Evolutionary conservation across 2,113 vertebrate species (phyloP), one percentile per base, ranked within the genome.

Genomic region (Mastomys natalensis): DNA sequence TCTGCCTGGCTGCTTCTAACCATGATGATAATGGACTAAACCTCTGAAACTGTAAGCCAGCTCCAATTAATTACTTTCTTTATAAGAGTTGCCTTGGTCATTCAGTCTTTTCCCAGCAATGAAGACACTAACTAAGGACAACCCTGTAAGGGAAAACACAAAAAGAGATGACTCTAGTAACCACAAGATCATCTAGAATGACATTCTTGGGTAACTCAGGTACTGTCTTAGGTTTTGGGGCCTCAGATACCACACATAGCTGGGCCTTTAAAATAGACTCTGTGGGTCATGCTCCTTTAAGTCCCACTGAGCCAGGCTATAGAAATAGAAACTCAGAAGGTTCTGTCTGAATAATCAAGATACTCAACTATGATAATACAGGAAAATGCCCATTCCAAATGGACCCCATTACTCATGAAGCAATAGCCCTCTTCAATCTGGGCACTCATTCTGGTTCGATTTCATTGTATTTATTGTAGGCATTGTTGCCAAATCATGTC

Each of bases 391-490:
- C 34, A 31, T 66, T 13, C 68, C 22, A 51, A 93, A 48, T 74
- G 16, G 60, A 53, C 34, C 13, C 21, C 12, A 86, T 1, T 73
- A 76, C 82, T 58, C 21, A 45, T 17, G 11, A 95, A 8, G 34
- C 29, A 31, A 24, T 84, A 40, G 7, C 10, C 12, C 10, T 31
- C 15, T 34, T 7, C 4, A 81, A 8, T 77, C 8, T 68, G 12
- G 7, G 31, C 82, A 37, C 12, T 81, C 22, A n/a, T 29, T 31
- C 1, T 68, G 60, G 64, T 37, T 45, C n/a, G 24, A 7, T 87
- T 87, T 78, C 68, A 82, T 62, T 93, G 70, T 94, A 19, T 60
- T 90, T 88, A 81, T 92, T 96, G 8, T 12, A 60, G 21, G 21
- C 19, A 10, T 77, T 53, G 64, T 80, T 94, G 58, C 74, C 88